These are phyloP conservation scores for Bellardia bayeri DNA, from an alignment of 2,888 invertebrate genomes.

Conservation along the genomic window DNA sequence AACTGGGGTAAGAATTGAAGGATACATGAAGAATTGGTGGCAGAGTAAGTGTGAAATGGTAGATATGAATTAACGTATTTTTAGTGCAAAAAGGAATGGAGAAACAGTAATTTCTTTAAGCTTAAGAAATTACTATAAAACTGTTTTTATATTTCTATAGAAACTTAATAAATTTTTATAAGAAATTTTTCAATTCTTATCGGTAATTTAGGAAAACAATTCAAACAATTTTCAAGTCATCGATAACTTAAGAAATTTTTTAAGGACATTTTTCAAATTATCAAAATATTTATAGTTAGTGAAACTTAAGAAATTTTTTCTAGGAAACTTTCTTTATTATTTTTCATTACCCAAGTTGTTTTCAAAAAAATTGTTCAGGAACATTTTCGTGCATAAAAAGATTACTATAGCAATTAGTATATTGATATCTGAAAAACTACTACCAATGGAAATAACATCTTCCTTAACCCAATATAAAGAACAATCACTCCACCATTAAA, in stretches of 20 bases:
- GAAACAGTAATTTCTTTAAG: conserved; percentile 26
- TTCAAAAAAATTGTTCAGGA: too few species aligned
- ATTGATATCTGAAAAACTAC: too few species aligned
- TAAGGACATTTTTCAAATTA: neutral
- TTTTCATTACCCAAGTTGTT: too few species aligned
- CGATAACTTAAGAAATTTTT: neutral
- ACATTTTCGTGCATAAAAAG: too few species aligned
- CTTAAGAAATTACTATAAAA: neutral
- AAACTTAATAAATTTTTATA: neutral
- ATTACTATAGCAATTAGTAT: too few species aligned
- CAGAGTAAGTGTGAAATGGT: conserved; percentile 6
- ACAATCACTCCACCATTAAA: conserved; percentile 19
- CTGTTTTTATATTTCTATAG: too few species aligned
- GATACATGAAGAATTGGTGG: neutral
- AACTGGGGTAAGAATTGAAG: conserved; percentile 17
- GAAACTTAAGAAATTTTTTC: neutral
- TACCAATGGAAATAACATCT: neutral
- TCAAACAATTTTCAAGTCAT: neutral
- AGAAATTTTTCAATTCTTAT: neutral
- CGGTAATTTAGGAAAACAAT: neutral
- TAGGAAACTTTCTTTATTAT: neutral
- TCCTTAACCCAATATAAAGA: conserved; percentile 9
- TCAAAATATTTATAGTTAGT: neutral
- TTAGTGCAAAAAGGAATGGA: neutral
- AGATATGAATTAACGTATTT: conserved; percentile 80